Evolutionary conservation across 2,888 invertebrate species (phyloP).

Genomic region (Yponomeuta cagnagella): DNA sequence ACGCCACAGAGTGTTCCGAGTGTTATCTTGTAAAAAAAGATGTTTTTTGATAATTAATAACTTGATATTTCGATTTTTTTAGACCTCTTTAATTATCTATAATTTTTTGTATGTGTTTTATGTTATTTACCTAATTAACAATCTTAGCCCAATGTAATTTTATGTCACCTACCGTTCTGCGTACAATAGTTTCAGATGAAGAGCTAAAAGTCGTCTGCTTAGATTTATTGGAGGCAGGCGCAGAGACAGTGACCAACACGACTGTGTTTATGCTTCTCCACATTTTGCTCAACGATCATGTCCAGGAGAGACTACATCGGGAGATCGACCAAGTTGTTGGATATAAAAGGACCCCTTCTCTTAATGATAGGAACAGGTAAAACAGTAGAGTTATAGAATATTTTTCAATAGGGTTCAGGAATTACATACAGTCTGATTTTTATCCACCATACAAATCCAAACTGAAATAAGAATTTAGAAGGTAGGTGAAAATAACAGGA

Average conservation of each 20-base stretch:
- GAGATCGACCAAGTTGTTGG: slow-evolving; percentile 79
- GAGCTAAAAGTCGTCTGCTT: slow-evolving; percentile 73
- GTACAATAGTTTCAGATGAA: slow-evolving; percentile 44
- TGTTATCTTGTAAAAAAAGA: too few species aligned
- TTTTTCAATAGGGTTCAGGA: not conserved
- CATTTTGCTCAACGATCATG: slow-evolving; percentile 72
- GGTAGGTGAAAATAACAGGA: too few species aligned
- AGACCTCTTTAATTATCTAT: too few species aligned
- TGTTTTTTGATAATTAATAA: too few species aligned
- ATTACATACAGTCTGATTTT: not conserved
- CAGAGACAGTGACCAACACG: slow-evolving; percentile 82
- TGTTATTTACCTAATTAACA: too few species aligned
- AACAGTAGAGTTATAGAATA: not conserved
- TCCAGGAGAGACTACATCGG: slow-evolving; percentile 72
- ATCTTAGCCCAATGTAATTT: too few species aligned
- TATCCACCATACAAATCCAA: too few species aligned
- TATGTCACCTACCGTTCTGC: too few species aligned
- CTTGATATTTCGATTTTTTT: too few species aligned
- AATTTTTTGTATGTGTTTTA: too few species aligned
- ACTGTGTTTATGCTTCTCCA: slow-evolving; percentile 76
- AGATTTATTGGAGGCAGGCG: slow-evolving; percentile 82
- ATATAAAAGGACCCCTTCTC: slow-evolving; percentile 63
- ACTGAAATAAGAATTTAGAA: too few species aligned
- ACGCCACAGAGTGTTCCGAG: too few species aligned
- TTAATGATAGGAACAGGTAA: slow-evolving; percentile 73